Conservation (phyloP, 2,888 invertebrate species). For the Orthosia gracilis region DNA sequence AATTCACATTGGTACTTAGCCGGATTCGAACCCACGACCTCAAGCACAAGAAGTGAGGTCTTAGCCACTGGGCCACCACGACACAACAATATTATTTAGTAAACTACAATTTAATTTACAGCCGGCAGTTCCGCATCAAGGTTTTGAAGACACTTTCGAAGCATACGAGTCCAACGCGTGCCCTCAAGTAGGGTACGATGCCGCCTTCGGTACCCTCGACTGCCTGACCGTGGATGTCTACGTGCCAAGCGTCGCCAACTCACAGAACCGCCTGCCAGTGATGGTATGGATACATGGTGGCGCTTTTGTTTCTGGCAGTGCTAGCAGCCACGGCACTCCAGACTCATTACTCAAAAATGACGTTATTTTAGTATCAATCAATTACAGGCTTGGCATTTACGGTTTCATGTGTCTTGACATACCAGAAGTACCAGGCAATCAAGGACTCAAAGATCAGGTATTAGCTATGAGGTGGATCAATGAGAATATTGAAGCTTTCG, state of each 20-base stretch:
- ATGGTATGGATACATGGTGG: constrained; percentile 57
- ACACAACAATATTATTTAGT: no score
- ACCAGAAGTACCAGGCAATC: constrained; percentile 73
- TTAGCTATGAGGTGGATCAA: constrained; percentile 74
- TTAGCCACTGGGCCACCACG: no score
- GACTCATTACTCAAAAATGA: constrained; percentile 28
- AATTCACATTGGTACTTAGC: no score
- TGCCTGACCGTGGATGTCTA: constrained; percentile 65
- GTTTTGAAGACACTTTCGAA: constrained; percentile 60
- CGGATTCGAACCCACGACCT: no score
- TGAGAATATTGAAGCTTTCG: constrained; percentile 71
- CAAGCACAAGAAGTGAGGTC: no score
- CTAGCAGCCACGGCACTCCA: not conserved
- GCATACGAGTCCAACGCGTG: constrained; percentile 63
- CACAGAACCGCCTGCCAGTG: constrained; percentile 45
- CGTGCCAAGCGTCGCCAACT: constrained; percentile 60
- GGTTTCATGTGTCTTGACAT: constrained; percentile 70
- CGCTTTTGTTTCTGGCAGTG: constrained; percentile 26
- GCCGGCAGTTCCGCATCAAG: constrained; percentile 56
- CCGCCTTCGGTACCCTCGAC: constrained; percentile 54
- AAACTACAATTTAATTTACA: constrained; percentile 21
- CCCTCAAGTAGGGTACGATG: constrained; percentile 49
- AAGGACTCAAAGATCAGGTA: constrained; percentile 73
- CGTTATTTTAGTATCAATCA: constrained; percentile 48
- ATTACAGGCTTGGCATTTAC: constrained; percentile 59